Evolutionary conservation across 2,797 vertebrate species (phyloP).

Genomic region (Jordanella pulchra): DNA sequence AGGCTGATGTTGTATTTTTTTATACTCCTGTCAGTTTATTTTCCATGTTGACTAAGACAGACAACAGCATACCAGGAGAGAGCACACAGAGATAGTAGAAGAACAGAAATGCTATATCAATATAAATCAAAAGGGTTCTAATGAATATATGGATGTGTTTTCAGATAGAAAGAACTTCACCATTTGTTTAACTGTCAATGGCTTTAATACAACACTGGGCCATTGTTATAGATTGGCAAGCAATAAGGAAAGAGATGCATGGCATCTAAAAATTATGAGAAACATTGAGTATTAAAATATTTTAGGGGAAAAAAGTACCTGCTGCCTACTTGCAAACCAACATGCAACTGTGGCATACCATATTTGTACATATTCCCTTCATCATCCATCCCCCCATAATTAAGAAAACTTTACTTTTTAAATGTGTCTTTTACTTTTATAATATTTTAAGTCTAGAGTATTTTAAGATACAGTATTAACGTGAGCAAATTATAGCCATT

Average conservation of each 20-base stretch:
- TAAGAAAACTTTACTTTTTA: not conserved
- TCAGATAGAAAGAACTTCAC: not conserved
- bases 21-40: not conserved
- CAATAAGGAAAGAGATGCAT: not conserved
- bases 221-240: not conserved
- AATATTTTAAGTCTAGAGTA: not conserved
- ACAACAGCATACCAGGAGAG: not conserved
- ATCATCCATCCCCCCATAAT: not conserved
- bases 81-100: not conserved
- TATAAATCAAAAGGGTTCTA: not conserved
- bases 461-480: not conserved
- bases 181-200: not conserved
- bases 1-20: not conserved
- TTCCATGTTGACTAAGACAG: not conserved
- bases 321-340: not conserved
- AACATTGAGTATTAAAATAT: not conserved
- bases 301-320: not conserved
- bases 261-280: not conserved
- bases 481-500: not conserved
- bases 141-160: not conserved
- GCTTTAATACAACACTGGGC: not conserved
- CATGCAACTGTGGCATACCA: not conserved
- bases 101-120: not conserved
- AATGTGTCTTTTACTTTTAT: not conserved
- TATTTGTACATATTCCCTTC: not conserved